A percentile compares a stretch with the other conserved stretches of the same genome.
phyloP scores from a whole-genome alignment of 2,797 vertebrate genomes.

The Danio kyathit region DNA sequence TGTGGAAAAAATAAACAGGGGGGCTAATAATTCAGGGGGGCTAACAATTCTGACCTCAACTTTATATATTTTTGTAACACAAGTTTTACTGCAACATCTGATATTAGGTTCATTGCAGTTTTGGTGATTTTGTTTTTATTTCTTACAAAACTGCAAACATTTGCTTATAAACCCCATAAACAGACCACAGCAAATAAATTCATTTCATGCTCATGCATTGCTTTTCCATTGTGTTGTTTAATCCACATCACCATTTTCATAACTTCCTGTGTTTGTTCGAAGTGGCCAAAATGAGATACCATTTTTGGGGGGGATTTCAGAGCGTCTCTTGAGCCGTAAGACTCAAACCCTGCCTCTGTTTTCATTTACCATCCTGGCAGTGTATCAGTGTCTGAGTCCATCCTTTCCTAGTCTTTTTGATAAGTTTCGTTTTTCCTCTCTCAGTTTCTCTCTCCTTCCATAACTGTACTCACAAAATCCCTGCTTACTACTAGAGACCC shows the following conservation, averaged over 20 bases:
- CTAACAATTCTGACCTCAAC: too few relatives aligned
- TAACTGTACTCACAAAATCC: constrained; percentile 8
- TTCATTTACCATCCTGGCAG: not conserved
- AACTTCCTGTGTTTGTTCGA: constrained; percentile 34
- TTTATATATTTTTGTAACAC: too few relatives aligned
- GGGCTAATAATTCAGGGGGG: too few relatives aligned
- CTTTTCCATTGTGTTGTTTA: not conserved
- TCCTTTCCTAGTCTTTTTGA: constrained; percentile 28
- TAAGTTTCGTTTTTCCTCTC: constrained; percentile 10
- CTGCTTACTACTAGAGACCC: not conserved
- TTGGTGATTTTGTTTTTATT: too few relatives aligned
- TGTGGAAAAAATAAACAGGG: too few relatives aligned
- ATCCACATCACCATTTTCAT: not conserved
- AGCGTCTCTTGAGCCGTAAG: not conserved
- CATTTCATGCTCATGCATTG: not conserved
- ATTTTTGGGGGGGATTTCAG: not conserved
- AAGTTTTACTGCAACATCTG: too few relatives aligned
- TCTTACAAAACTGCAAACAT: too few relatives aligned
- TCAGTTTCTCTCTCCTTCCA: constrained; percentile 1
- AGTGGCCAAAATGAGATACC: not conserved
- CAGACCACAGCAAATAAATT: not conserved
- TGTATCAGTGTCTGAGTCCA: constrained; percentile 18
- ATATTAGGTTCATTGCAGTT: too few relatives aligned
- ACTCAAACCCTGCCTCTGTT: not conserved
- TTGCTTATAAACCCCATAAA: not conserved